These are phyloP conservation scores for Myrmophylax atrothorax DNA, from an alignment of 2,113 vertebrate genomes.

Conservation along the genomic window DNA sequence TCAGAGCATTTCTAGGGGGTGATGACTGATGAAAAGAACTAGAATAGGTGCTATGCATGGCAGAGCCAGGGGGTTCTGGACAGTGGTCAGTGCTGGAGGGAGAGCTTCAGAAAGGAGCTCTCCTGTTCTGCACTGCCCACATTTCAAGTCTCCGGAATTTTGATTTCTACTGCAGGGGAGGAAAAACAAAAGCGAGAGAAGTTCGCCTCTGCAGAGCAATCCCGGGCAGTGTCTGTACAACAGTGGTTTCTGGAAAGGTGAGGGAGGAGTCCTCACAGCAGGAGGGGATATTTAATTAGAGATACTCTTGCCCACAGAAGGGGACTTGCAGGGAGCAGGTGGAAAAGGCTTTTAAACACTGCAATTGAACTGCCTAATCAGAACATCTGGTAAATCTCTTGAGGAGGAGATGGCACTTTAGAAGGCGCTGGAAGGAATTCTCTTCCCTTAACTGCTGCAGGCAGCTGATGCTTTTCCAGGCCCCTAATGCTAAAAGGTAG, in stretches of 20 bases:
- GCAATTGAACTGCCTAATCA: slow-evolving; percentile 52
- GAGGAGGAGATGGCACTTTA: slow-evolving; percentile 8
- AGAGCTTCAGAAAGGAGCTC: background rate
- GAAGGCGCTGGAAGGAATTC: slow-evolving; percentile 22
- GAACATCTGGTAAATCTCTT: slow-evolving; percentile 61
- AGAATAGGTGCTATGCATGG: background rate
- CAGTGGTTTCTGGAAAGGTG: background rate
- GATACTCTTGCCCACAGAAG: background rate
- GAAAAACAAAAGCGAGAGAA: background rate
- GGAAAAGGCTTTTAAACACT: slow-evolving; percentile 44
- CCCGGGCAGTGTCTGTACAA: background rate
- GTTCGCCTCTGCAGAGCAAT: background rate
- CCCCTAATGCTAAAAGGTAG: background rate
- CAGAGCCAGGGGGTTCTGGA: background rate
- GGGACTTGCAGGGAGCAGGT: background rate
- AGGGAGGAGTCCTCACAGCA: slow-evolving; percentile 35
- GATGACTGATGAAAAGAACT: background rate
- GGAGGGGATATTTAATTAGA: slow-evolving; percentile 55
- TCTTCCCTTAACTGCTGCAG: background rate
- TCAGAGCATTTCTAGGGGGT: background rate
- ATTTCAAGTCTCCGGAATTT: background rate
- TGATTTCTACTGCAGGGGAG: background rate
- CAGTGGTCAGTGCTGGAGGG: background rate
- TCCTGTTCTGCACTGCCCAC: rapidly evolving
- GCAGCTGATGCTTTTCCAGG: background rate